These are phyloP conservation scores for Podiceps cristatus DNA, from an alignment of 2,113 vertebrate species.

Conservation along the genomic window DNA sequence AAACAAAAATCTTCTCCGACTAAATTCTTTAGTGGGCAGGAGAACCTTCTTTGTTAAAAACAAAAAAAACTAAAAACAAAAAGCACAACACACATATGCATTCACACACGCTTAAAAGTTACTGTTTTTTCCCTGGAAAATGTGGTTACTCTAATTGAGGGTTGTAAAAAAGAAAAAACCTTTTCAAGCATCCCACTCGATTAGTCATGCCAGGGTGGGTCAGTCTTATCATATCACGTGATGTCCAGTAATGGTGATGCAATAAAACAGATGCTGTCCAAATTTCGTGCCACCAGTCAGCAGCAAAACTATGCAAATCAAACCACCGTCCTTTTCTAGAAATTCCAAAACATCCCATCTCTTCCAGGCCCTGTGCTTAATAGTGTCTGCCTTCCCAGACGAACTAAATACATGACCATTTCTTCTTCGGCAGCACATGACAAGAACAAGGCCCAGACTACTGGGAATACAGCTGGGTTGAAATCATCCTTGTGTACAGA, in stretches of 20 bases:
- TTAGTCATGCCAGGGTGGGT: conserved; percentile 80
- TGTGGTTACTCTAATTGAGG: conserved; percentile 83
- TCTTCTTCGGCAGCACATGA: neutral
- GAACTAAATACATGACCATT: neutral
- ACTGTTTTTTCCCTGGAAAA: conserved; percentile 82
- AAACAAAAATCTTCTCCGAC: conserved; percentile 47
- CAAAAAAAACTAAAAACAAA: conserved; percentile 12
- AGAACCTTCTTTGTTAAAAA: conserved; percentile 49
- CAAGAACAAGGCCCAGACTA: neutral
- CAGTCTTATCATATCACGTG: conserved; percentile 76
- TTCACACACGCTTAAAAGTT: conserved; percentile 65
- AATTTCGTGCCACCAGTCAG: conserved; percentile 40
- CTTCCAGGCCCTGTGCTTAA: conserved; percentile 3
- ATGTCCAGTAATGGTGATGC: conserved; percentile 79
- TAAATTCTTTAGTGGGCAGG: conserved; percentile 59
- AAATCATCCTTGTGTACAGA: neutral
- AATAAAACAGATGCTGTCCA: conserved; percentile 69
- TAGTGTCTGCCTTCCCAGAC: neutral
- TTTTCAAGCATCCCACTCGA: conserved; percentile 80
- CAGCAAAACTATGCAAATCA: conserved; percentile 71
- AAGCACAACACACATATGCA: conserved; percentile 18
- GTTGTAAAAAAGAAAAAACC: conserved; percentile 75
- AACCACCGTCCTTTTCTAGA: conserved; percentile 30
- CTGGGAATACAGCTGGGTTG: neutral
- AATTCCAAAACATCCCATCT: conserved; percentile 27